phyloP scores from a whole-genome alignment of 2,888 invertebrate species.

The Amiota minor region DNA sequence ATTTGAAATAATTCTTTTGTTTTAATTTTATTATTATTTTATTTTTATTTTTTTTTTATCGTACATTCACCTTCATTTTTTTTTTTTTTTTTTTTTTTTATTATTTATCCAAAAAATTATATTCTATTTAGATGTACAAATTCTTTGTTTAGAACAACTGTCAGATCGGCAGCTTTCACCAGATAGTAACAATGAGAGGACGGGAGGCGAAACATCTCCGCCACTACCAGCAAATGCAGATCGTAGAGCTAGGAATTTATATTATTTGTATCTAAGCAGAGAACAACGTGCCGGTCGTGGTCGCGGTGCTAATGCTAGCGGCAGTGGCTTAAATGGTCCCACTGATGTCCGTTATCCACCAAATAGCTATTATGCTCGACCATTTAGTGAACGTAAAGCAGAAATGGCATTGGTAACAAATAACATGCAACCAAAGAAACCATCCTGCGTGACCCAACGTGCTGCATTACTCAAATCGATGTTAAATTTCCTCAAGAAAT shows the following conservation, averaged over 20 bases:
- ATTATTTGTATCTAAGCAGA: background rate
- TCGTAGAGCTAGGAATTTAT: background rate
- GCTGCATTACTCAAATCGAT: conserved; percentile 90
- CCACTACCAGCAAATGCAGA: background rate
- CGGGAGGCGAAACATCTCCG: too few species aligned
- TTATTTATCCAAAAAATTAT: background rate
- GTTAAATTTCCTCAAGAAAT: conserved; percentile 91
- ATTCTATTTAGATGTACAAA: conserved; percentile 20
- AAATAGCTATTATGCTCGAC: conserved; percentile 62
- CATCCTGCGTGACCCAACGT: conserved; percentile 78
- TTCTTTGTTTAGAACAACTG: conserved; percentile 11
- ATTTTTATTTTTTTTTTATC: too few species aligned
- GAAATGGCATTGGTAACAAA: conserved; percentile 51
- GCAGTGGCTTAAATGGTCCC: conserved; percentile 5
- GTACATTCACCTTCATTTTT: background rate
- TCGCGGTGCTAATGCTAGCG: conserved; percentile 18
- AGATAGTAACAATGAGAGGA: background rate
- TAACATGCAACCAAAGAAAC: conserved; percentile 58
- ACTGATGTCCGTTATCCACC: conserved; percentile 52
- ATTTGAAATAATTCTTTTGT: too few species aligned
- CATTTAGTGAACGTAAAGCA: conserved; percentile 60
- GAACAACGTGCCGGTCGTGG: background rate
- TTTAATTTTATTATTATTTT: too few species aligned
- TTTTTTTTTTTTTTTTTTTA: conserved; percentile 2
- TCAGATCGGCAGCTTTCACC: background rate